Conservation (phyloP, 2,113 vertebrate species). For the Callithrix jacchus region DNA sequence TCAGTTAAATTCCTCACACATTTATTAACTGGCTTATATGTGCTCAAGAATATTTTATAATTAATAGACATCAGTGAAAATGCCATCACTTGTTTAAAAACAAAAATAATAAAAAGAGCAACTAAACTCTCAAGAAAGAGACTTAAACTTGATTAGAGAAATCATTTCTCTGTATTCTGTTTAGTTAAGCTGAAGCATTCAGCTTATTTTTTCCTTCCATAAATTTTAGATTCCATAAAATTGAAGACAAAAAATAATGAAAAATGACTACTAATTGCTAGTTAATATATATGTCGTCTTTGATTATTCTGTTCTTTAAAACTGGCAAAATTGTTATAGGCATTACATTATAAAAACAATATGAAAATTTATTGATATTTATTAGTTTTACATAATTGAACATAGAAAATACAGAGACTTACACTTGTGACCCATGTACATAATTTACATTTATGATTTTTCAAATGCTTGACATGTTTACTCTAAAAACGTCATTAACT, state of each 20-base stretch:
- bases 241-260: not conserved
- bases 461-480: not conserved
- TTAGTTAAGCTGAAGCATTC: not conserved
- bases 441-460: not conserved
- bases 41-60: not conserved
- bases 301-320: not conserved
- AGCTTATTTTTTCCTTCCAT: not conserved
- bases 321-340: not conserved
- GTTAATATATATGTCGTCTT: not conserved
- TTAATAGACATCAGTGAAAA: not conserved
- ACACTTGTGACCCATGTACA: not conserved
- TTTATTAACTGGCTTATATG: not conserved
- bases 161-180: not conserved
- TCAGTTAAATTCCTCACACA: not conserved
- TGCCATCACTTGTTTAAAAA: not conserved
- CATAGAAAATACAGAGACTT: not conserved
- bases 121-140: not conserved
- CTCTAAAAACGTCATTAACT: not conserved
- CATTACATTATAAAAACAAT: not conserved
- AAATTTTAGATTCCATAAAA: not conserved
- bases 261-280: not conserved
- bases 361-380: not conserved
- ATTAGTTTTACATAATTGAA: not conserved
- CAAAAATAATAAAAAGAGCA: not conserved
- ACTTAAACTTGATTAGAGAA: not conserved